A percentile compares a stretch with the other conserved stretches of the same genome.
These are phyloP conservation scores for Onychomys arenicola DNA, from an alignment of 2,797 vertebrate genomes.

Conservation along the genomic window DNA sequence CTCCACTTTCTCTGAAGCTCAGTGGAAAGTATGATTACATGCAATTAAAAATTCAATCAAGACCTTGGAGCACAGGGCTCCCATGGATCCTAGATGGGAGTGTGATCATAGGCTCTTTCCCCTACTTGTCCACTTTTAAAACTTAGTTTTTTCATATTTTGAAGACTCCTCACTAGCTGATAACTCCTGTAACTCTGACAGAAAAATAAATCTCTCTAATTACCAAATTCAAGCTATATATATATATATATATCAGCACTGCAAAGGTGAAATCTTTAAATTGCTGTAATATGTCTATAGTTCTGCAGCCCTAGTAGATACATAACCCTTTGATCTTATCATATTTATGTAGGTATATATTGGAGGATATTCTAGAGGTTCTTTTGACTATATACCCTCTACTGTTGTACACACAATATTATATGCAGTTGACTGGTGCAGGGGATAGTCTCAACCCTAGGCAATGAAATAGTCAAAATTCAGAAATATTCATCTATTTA, in stretches of 20 bases:
- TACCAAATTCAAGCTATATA: conserved; percentile 73
- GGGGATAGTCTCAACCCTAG: neutral
- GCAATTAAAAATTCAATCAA: neutral
- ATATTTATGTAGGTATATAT: conserved; percentile 68
- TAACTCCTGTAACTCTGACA: conserved; percentile 48
- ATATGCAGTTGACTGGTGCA: neutral
- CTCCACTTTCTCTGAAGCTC: conserved; percentile 72
- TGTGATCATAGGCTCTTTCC: neutral
- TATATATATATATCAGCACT: conserved; percentile 71
- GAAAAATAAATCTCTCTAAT: conserved; percentile 78
- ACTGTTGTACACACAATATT: neutral
- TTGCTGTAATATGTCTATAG: conserved; percentile 67
- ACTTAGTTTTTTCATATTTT: neutral
- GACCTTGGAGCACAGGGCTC: neutral
- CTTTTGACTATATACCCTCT: neutral
- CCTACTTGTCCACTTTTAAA: neutral
- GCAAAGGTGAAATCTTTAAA: conserved; percentile 66
- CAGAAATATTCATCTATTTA: conserved; percentile 39
- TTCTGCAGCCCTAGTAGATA: conserved; percentile 5
- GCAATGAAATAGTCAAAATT: conserved; percentile 45
- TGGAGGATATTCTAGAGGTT: conserved; percentile 18
- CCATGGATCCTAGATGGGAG: neutral
- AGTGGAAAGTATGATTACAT: conserved; percentile 76
- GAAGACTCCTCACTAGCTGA: neutral
- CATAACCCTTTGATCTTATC: conserved; percentile 73